A percentile compares a stretch with the other conserved stretches of the same genome.
Conservation (phyloP, 2,113 vertebrate genomes). For the Barbus barbus region DNA sequence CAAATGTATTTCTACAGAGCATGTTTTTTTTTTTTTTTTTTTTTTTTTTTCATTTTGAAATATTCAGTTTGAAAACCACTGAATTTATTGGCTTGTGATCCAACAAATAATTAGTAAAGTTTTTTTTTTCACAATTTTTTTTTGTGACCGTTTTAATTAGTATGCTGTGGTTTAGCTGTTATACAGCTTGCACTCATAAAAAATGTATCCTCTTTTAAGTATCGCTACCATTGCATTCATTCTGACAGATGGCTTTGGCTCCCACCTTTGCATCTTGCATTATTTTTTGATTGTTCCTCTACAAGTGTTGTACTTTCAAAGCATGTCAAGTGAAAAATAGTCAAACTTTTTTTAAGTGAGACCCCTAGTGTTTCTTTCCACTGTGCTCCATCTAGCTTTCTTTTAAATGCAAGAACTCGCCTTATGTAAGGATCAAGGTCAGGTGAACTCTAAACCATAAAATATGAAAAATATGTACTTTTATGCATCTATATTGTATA, state of each 20-base stretch:
- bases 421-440: background rate
- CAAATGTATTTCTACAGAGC: background rate
- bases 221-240: background rate
- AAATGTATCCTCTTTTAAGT: too few species aligned
- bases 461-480: background rate
- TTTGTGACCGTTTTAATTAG: background rate
- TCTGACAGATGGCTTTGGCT: background rate
- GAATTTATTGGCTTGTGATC: background rate
- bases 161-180: background rate
- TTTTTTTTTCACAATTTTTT: too few species aligned
- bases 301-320: background rate
- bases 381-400: background rate
- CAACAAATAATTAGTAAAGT: background rate
- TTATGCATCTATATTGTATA: conserved; percentile 1
- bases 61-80: background rate
- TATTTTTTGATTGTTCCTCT: background rate
- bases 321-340: background rate
- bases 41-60: background rate
- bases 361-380: background rate
- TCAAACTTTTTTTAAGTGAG: background rate
- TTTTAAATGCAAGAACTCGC: background rate
- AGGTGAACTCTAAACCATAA: background rate
- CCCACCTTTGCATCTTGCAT: background rate
- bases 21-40: background rate
- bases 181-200: background rate